Base-by-base conservation (phyloP, 1,140 invertebrate species). In the Nasonia giraulti region DNA sequence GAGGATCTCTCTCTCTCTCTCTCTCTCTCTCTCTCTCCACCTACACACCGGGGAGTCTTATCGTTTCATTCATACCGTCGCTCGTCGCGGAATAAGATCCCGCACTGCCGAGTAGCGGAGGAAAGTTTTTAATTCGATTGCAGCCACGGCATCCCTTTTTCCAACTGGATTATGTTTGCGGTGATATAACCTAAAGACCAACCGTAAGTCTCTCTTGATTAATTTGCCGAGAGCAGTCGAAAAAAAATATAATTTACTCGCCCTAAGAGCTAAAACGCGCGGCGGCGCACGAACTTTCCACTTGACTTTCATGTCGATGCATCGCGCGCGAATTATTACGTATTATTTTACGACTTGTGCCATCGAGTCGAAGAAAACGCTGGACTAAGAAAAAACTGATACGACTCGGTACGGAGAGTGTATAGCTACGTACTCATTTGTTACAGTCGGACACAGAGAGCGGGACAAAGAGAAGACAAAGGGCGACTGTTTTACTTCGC, bases 11-110 rank as follows among this genome's bases (percentile, higher is more conserved):
- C 37, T 40, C 37, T 44, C 8, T 44, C 40, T 44, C 40, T 44
- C 8, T 44, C 76, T 44, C 40, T 44, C 7, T 44, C 7, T 44
- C 40, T 44, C 40, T 44, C 7, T 44, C 76, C 8, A 76, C 23
- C 66, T 31, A n/a, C 75, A 73, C 68, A 37, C 20, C 31, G 50
- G 66, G 8, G 27, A 84, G 47, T 27, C 77, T 84, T 84, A 80
- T 74, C 83, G 71, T 80, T 74, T 80, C 83, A 84, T 84, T 84
- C 83, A 84, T 84, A 17, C 77, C 69, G 20, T 80, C 68, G 77
- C 62, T 40, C 12, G 37, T 69, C 81, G 37, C 40, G 14, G 68
- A 33, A 37, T 37, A 71, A 33, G 10, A 31, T 33, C 23, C 68
- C 1, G 1, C 27, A n/a, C 3, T 33, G 10, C 2, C 80, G 11